These are phyloP conservation scores for Cladopsammia gracilis DNA, from an alignment of 64 coral and sea anemone genomes.

Conservation along the genomic window DNA sequence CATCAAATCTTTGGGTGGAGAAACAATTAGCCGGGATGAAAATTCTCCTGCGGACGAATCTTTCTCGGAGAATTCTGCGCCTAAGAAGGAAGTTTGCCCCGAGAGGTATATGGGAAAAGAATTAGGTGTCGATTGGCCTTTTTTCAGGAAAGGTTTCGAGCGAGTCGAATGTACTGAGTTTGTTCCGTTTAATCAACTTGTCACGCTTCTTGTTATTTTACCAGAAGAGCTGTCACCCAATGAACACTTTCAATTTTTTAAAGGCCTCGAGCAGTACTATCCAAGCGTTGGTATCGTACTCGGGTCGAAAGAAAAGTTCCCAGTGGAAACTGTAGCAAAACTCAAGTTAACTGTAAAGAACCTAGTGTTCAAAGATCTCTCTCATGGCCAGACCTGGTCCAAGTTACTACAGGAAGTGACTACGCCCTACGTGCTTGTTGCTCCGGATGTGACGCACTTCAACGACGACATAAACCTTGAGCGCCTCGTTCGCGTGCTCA, in stretches of 20 bases:
- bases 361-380: not conserved
- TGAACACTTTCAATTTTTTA: constrained; percentile 30
- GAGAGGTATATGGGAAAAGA: constrained; percentile 85
- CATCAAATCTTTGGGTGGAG: constrained; percentile 6
- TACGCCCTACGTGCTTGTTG: constrained; percentile 86
- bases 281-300: constrained; percentile 68
- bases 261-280: constrained; percentile 64
- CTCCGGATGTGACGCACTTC: constrained; percentile 87
- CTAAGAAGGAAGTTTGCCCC: constrained; percentile 88
- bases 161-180: constrained; percentile 74
- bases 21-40: no score
- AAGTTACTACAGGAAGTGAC: constrained; percentile 61
- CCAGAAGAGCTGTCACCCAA: constrained; percentile 10
- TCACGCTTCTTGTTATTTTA: constrained; percentile 72
- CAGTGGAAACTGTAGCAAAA: constrained; percentile 24
- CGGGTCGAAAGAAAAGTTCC: constrained; percentile 13
- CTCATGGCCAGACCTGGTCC: constrained; percentile 78
- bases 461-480: constrained; percentile 86
- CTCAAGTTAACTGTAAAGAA: constrained; percentile 54
- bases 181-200: constrained; percentile 73
- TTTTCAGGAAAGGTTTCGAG: constrained; percentile 85
- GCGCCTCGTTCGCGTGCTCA: constrained; percentile 82
- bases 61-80: no score
- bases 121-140: constrained; percentile 85
- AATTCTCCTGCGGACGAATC: no score